Conservation (phyloP, 2,888 invertebrate species). For the Lymantria monacha region DNA sequence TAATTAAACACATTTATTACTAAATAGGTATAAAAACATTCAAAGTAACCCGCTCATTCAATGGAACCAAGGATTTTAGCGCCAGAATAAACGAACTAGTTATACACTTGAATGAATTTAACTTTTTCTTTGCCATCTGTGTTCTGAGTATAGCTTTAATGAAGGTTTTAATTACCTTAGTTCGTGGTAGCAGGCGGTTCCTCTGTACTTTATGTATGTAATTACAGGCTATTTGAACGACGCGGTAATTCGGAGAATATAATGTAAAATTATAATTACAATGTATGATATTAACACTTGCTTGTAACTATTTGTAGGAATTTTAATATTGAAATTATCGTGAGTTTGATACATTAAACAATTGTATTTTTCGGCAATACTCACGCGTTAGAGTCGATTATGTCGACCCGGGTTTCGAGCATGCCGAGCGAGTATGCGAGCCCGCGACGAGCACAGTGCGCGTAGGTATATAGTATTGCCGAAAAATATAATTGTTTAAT, state of each 20-base stretch:
- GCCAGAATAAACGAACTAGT: constrained; percentile 1
- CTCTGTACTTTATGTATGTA: constrained; percentile 44
- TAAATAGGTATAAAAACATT: too few species aligned
- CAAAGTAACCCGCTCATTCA: not conserved
- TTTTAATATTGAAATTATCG: too few species aligned
- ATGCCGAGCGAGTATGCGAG: too few species aligned
- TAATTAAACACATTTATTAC: too few species aligned
- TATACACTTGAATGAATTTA: constrained; percentile 19
- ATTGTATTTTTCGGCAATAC: too few species aligned
- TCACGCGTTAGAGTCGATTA: too few species aligned
- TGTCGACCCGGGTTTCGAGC: too few species aligned
- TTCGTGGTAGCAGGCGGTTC: constrained; percentile 59
- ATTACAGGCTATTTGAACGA: constrained; percentile 52
- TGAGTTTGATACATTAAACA: too few species aligned
- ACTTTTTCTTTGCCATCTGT: constrained; percentile 36
- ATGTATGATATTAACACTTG: constrained; percentile 13
- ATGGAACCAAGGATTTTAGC: not conserved
- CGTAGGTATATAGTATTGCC: too few species aligned
- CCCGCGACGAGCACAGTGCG: too few species aligned
- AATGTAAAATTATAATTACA: constrained; percentile 44
- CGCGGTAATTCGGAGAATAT: constrained; percentile 46
- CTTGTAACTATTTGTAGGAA: constrained; percentile 32
- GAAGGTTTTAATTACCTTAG: constrained; percentile 55
- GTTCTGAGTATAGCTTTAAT: constrained; percentile 58
- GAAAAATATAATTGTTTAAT: too few species aligned